A percentile compares a stretch with the other conserved stretches of the same genome.
Conservation (phyloP, 2,113 vertebrate genomes). For the Calidris pugnax region DNA sequence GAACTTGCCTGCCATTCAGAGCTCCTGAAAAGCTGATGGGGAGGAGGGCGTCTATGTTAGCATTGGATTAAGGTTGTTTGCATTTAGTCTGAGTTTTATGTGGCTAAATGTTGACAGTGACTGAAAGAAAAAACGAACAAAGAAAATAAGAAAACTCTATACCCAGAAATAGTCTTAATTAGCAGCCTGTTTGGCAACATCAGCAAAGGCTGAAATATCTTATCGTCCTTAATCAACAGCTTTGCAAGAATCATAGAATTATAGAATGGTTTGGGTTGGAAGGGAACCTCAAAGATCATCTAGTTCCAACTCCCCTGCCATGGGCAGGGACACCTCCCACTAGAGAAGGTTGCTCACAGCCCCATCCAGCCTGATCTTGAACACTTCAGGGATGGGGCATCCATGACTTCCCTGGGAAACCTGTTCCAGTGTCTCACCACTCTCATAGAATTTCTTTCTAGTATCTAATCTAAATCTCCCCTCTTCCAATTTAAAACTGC, state of each 20-base stretch:
- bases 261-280: no score
- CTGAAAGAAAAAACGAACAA: neutral
- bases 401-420: no score
- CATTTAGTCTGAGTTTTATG: neutral
- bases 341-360: no score
- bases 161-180: slow-evolving; percentile 17
- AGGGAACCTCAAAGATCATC: no score
- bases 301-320: no score
- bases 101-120: neutral
- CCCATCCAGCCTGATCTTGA: no score
- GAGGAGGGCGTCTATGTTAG: neutral
- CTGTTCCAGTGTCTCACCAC: no score
- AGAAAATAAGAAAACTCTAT: neutral
- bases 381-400: no score
- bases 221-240: neutral
- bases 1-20: neutral
- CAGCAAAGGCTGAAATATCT: neutral
- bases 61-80: slow-evolving; percentile 21
- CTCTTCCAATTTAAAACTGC: no score
- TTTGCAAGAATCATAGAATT: neutral
- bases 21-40: neutral
- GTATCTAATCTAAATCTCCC: no score
- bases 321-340: no score
- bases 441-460: no score
- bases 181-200: neutral